Evolutionary conservation across 2,888 invertebrate genomes (phyloP), one percentile per base, ranked within the genome.

Genomic region (Ferrisia virgata): DNA sequence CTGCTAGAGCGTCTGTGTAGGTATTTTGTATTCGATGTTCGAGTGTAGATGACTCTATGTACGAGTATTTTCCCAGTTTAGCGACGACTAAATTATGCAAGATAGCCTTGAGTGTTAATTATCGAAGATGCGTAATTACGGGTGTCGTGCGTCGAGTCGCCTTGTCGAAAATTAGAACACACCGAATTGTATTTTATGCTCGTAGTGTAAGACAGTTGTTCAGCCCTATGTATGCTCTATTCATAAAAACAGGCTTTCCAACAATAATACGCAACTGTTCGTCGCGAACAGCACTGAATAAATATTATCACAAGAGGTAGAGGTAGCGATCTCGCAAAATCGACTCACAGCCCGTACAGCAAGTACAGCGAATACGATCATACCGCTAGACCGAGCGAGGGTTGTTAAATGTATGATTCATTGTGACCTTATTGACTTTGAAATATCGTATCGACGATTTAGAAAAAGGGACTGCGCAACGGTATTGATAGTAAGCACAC

Each of bases 381-480:
- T 3, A 8, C 8, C 36, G 8, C 36, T 6, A 4, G 4, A 36
- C 9, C 28, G 15, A 31, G 69, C 31, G 13, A 76, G 72, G 72
- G 72, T 76, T 18, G 72, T 33, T 72, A 31, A 3, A 5, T 9
- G 72, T 9, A 36, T 76, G 72, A 76, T 36, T 76, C 72, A 76
- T 36, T 76, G 72, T 36, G 72, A 76, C 72, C 72, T 36, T 36
- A 36, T 76, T 76, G 72, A 76, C 72, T 76, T 76, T 33, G 72
- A 28, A 36, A 76, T 69, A 76, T 53, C 6, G 15, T 8, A 8
- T 36, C 72, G 72, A 76, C 36, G 18, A 28, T 15, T 69, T 6
- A 18, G 47, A 13, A 31, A 76, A 36, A 76, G 72, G 36, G 72
- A 33, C 9, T 64, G 5, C 11, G 3, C 18, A 9, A 31, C 6